phyloP scores from a whole-genome alignment of 2,888 invertebrate species.

The Temnothorax rugatulus region DNA sequence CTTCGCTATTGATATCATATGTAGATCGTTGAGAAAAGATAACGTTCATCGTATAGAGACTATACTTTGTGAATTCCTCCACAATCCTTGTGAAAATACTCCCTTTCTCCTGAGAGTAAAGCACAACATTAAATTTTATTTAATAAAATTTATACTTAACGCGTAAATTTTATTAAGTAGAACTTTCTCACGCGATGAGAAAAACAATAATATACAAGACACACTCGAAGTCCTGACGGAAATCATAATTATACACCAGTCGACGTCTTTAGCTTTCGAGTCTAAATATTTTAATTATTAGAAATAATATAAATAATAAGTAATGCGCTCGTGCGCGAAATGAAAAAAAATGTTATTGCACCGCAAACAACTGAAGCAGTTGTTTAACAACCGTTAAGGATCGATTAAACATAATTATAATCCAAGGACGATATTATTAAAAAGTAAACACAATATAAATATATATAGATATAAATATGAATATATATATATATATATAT shows the following conservation, averaged over 20 bases:
- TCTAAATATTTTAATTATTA: constrained; percentile 80
- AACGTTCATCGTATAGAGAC: constrained; percentile 64
- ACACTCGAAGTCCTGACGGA: constrained; percentile 22
- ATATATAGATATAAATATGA: constrained; percentile 66
- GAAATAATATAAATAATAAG: constrained; percentile 58
- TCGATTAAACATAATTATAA: constrained; percentile 73
- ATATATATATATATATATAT: constrained; percentile 63
- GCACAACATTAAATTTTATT: constrained; percentile 34
- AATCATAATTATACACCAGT: constrained; percentile 62
- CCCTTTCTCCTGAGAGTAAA: not conserved
- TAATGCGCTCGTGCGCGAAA: constrained; percentile 43
- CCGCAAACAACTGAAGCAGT: too few species aligned
- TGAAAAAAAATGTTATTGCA: not conserved
- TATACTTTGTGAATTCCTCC: constrained; percentile 71
- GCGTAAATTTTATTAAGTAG: constrained; percentile 41
- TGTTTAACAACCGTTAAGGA: constrained; percentile 28
- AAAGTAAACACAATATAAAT: constrained; percentile 69
- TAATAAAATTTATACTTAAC: constrained; percentile 30
- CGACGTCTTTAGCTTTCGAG: constrained; percentile 79
- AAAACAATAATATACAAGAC: constrained; percentile 42
- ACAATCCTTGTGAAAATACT: constrained; percentile 60
- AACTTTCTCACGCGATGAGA: not conserved
- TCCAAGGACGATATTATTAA: constrained; percentile 69
- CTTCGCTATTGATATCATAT: constrained; percentile 74
- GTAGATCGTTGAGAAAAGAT: constrained; percentile 69